phyloP scores from a whole-genome alignment of 2,888 invertebrate species.

The Xanthia icteritia region DNA sequence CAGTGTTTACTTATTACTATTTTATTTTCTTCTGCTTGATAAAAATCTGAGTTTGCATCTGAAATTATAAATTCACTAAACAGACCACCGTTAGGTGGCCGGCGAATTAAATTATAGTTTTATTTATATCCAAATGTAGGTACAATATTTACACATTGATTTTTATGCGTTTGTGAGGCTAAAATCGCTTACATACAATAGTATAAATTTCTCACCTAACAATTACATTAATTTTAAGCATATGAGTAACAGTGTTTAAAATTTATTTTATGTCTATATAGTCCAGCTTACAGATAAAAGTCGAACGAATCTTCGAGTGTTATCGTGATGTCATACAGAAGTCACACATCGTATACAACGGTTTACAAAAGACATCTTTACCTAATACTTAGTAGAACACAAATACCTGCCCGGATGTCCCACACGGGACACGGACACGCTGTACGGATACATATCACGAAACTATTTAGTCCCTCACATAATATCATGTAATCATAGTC shows the following conservation, averaged over 20 bases:
- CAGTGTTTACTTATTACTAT: slow-evolving; percentile 78
- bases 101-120: slow-evolving; percentile 66
- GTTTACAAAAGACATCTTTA: slow-evolving; percentile 87
- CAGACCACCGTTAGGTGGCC: slow-evolving; percentile 50
- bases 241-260: slow-evolving; percentile 90
- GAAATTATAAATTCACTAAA: slow-evolving; percentile 67
- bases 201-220: slow-evolving; percentile 88
- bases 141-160: slow-evolving; percentile 82
- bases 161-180: slow-evolving; percentile 84
- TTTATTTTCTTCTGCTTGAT: slow-evolving; percentile 77
- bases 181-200: slow-evolving; percentile 85
- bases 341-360: slow-evolving; percentile 90
- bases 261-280: slow-evolving; percentile 85
- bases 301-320: slow-evolving; percentile 81
- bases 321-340: slow-evolving; percentile 85
- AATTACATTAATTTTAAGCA: slow-evolving; percentile 87
- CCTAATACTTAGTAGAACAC: slow-evolving; percentile 82
- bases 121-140: slow-evolving; percentile 71
- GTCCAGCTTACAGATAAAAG: slow-evolving; percentile 85
- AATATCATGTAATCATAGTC: slow-evolving; percentile 58
- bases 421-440: slow-evolving; percentile 51
- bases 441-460: slow-evolving; percentile 56
- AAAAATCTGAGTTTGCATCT: slow-evolving; percentile 76
- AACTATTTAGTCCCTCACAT: slow-evolving; percentile 57
- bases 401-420: slow-evolving; percentile 67